These are phyloP conservation scores for Eugnorisma glareosa DNA, from an alignment of 2,888 invertebrate species.

Conservation along the genomic window DNA sequence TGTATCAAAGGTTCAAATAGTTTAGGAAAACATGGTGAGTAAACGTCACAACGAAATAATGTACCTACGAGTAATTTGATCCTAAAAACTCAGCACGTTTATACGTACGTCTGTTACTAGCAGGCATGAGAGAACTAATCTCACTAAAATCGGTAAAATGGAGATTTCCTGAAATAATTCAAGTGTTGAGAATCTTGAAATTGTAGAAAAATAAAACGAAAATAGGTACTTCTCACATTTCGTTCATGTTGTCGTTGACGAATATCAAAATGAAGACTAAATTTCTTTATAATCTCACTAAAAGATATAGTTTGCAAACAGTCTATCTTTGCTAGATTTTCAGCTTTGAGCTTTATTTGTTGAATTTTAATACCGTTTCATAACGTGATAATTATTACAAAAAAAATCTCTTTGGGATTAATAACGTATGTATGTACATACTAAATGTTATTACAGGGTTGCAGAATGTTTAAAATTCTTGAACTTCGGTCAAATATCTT, in stretches of 20 bases:
- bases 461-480: neutral
- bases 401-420: constrained; percentile 7
- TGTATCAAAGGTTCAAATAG: constrained; percentile 21
- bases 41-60: constrained; percentile 21
- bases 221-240: neutral
- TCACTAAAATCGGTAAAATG: neutral
- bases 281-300: neutral
- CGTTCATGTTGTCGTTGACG: neutral
- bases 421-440: too few species aligned
- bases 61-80: neutral
- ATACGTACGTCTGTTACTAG: neutral
- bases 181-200: neutral
- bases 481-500: neutral
- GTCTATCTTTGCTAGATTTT: constrained; percentile 4
- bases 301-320: neutral
- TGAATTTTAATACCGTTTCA: constrained; percentile 5
- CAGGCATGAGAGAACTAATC: constrained; percentile 3
- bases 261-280: neutral
- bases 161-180: neutral
- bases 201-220: neutral
- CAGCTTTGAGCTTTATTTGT: constrained; percentile 23
- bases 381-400: constrained; percentile 18
- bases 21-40: constrained; percentile 32
- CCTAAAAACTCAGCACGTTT: constrained; percentile 20
- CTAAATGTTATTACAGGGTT: constrained; percentile 24